Conservation (phyloP, 2,888 invertebrate genomes). For the Drosophila monieri region DNA sequence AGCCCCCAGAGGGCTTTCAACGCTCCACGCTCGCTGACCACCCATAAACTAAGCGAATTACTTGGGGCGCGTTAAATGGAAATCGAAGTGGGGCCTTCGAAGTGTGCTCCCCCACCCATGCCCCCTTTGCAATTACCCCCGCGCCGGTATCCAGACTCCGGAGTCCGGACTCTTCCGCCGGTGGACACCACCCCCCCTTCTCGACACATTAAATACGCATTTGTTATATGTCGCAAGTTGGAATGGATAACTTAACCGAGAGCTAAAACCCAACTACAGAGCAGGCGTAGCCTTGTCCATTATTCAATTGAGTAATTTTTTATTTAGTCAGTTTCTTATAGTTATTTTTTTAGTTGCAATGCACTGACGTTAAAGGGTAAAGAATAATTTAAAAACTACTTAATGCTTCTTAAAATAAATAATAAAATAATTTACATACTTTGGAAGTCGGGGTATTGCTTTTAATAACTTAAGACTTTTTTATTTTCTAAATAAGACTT, state of each 20-base stretch:
- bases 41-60: conserved; percentile 67
- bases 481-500: background rate
- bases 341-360: conserved; percentile 6
- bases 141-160: background rate
- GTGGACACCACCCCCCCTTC: conserved; percentile 26
- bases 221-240: conserved; percentile 73
- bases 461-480: too few species aligned
- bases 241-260: conserved; percentile 35
- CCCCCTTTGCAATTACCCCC: conserved; percentile 17
- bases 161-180: background rate
- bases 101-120: background rate
- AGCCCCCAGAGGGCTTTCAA: conserved; percentile 65
- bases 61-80: conserved; percentile 72
- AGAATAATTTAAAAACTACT: background rate
- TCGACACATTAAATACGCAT: conserved; percentile 80
- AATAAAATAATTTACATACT: too few species aligned
- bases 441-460: too few species aligned
- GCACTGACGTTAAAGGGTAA: conserved; percentile 4
- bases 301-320: conserved; percentile 60
- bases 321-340: conserved; percentile 19
- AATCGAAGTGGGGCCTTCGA: conserved; percentile 50
- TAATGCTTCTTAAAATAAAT: background rate
- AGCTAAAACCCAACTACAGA: conserved; percentile 23
- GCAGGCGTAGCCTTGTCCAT: conserved; percentile 59
- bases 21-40: conserved; percentile 69